phyloP scores from a whole-genome alignment of 1,140 invertebrate species.

The Neotoxoptera formosana region DNA sequence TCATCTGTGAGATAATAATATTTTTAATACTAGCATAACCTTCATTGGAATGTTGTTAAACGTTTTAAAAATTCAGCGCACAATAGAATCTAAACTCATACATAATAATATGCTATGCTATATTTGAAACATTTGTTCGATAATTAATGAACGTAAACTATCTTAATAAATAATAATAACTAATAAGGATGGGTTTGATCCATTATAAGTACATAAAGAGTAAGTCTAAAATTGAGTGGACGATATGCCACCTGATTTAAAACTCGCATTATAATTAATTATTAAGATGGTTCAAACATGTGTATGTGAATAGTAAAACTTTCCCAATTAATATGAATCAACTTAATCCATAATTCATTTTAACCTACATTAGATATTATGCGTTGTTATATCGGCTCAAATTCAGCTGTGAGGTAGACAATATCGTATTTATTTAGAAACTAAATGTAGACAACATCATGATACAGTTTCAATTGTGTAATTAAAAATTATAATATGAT shows the following conservation, averaged over 20 bases:
- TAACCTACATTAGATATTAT: not conserved
- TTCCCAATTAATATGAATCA: slow-evolving; percentile 7
- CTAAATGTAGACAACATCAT: not conserved
- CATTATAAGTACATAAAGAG: not conserved
- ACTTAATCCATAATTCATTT: slow-evolving; percentile 1
- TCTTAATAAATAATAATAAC: not conserved
- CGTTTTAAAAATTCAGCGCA: not conserved
- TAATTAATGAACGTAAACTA: not conserved
- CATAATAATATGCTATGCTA: not conserved
- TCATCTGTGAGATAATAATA: not conserved
- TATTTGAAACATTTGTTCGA: not conserved
- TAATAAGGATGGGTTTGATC: not conserved
- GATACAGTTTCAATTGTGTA: not conserved
- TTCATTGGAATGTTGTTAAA: not conserved
- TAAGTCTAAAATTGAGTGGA: not conserved
- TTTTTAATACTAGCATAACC: not conserved
- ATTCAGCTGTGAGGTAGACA: not conserved
- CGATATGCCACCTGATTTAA: not conserved
- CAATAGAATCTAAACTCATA: not conserved
- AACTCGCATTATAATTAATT: not conserved
- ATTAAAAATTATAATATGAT: not conserved
- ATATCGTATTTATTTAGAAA: not conserved
- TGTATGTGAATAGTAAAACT: not conserved
- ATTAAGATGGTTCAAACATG: not conserved
- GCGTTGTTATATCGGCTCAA: not conserved